phyloP scores from a whole-genome alignment of 2,113 vertebrate species.

The Leucopsar rothschildi region DNA sequence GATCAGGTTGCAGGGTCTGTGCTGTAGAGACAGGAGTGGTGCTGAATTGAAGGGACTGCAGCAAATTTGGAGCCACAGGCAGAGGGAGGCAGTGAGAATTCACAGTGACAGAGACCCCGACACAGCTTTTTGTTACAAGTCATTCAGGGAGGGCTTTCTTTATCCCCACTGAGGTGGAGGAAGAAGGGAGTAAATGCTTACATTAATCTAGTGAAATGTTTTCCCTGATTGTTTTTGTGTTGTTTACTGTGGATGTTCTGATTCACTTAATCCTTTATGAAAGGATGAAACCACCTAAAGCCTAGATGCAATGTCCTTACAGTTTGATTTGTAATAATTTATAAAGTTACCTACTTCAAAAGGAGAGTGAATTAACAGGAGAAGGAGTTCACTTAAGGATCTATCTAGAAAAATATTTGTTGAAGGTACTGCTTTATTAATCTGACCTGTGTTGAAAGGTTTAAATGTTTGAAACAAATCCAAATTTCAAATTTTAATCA shows the following conservation, averaged over 20 bases:
- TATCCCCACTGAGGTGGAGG: not conserved
- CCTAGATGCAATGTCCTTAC: not conserved
- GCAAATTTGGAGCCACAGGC: not conserved
- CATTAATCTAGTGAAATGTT: not conserved
- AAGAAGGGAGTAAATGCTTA: not conserved
- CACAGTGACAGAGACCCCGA: not conserved
- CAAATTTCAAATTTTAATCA: not conserved
- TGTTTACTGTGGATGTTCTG: not conserved
- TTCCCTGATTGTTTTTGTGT: not conserved
- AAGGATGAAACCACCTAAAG: not conserved
- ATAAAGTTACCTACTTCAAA: not conserved
- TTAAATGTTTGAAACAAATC: not conserved
- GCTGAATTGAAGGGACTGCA: not conserved
- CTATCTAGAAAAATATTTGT: not conserved
- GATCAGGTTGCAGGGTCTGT: not conserved
- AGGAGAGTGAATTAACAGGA: not conserved
- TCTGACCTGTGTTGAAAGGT: not conserved
- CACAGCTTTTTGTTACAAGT: not conserved
- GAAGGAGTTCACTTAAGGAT: not conserved
- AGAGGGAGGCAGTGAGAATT: not conserved
- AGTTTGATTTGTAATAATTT: not conserved
- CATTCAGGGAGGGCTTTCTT: not conserved
- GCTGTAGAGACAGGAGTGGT: not conserved
- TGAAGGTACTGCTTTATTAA: not conserved
- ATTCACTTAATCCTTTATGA: not conserved